These are phyloP conservation scores for Chironomus riparius DNA, from an alignment of 2,888 invertebrate genomes.

Conservation along the genomic window DNA sequence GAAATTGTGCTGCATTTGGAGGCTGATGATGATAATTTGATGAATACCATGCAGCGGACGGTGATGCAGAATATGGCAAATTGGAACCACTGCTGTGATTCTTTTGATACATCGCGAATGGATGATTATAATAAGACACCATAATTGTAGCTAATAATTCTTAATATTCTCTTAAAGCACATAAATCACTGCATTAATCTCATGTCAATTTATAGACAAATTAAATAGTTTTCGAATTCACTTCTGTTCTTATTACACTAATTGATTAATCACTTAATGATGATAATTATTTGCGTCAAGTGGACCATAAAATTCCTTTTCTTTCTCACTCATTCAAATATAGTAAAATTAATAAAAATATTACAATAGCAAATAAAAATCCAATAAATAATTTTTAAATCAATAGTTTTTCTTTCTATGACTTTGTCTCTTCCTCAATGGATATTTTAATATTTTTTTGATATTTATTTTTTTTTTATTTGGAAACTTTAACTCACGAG, in stretches of 20 bases:
- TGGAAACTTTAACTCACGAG: neutral
- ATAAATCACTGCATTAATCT: neutral
- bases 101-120: constrained; percentile 53
- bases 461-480: neutral
- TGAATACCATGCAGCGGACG: constrained; percentile 44
- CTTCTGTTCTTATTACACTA: neutral
- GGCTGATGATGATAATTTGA: constrained; percentile 42
- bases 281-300: neutral
- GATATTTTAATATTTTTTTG: neutral
- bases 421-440: neutral
- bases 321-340: neutral
- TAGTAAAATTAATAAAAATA: neutral
- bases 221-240: neutral
- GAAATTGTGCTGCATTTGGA: constrained; percentile 40
- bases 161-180: neutral
- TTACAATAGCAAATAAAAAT: too few relatives aligned
- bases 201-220: neutral
- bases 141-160: constrained; percentile 38
- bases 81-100: constrained; percentile 52
- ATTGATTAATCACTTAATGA: neutral
- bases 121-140: constrained; percentile 65
- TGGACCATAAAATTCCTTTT: neutral
- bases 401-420: neutral
- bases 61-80: constrained; percentile 44
- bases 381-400: neutral